Percentiles rank a stretch among this genome's conserved stretches.
Conservation (phyloP, 1,140 invertebrate species). For the Argopecten irradians region DNA sequence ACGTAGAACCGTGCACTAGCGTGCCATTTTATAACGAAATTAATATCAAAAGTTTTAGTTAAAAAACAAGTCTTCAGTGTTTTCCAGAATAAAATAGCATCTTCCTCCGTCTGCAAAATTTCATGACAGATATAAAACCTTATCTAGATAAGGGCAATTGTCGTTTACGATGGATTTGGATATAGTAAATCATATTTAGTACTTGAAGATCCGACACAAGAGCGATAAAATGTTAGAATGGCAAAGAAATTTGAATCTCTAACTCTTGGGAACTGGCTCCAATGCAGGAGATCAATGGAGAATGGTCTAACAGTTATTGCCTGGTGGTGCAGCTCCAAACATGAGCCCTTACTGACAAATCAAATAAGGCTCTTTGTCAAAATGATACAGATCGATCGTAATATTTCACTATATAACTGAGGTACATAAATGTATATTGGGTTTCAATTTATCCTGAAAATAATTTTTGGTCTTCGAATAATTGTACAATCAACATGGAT, state of each 20-base stretch:
- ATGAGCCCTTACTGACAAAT: neutral
- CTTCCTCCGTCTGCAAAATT: neutral
- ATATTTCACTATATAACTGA: too few species aligned
- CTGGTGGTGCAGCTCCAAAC: neutral
- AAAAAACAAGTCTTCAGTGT: neutral
- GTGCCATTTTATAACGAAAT: neutral
- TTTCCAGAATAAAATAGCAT: neutral
- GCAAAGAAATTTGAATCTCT: constrained; percentile 1
- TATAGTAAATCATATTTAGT: constrained; percentile 14
- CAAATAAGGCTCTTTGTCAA: neutral
- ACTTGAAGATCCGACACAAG: neutral
- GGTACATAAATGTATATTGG: too few species aligned
- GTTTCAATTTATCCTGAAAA: too few species aligned
- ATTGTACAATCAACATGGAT: too few species aligned
- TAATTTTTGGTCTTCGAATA: too few species aligned
- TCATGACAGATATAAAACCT: constrained; percentile 9
- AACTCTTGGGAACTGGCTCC: neutral
- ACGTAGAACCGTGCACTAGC: neutral
- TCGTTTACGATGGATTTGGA: constrained; percentile 21
- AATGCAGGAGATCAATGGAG: neutral
- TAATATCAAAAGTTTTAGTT: neutral
- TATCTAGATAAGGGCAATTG: constrained; percentile 18
- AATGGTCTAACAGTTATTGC: neutral
- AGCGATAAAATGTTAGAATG: neutral
- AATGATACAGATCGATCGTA: neutral